Conservation (phyloP, 2,888 invertebrate genomes). For the Portevinia maculata region DNA sequence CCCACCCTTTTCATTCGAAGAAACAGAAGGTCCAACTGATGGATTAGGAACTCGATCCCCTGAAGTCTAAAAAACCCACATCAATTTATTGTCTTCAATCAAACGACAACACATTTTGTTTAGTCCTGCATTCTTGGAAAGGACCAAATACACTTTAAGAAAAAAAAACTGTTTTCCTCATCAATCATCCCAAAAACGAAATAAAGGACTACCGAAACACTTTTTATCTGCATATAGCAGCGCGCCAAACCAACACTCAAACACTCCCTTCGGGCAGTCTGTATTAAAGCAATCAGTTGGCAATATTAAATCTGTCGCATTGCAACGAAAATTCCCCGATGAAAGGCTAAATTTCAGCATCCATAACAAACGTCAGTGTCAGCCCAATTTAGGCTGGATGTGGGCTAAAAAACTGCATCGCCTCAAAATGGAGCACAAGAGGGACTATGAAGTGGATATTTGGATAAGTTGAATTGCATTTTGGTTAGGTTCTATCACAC, state of each 20-base stretch:
- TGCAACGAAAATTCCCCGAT: conserved; percentile 65
- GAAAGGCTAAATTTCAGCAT: conserved; percentile 59
- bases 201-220: no score
- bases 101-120: no score
- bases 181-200: no score
- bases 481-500: conserved; percentile 43
- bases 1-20: no score
- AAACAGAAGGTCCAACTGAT: no score
- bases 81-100: no score
- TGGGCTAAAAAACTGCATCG: conserved; percentile 1
- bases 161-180: no score
- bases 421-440: neutral
- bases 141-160: no score
- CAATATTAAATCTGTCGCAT: conserved; percentile 64
- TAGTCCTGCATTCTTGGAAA: no score
- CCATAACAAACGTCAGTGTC: conserved; percentile 63
- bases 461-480: conserved; percentile 32
- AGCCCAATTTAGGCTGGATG: conserved; percentile 29
- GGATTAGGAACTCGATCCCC: no score
- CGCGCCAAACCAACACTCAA: neutral
- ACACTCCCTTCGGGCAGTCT: conserved; percentile 34
- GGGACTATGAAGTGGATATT: neutral
- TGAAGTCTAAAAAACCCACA: no score
- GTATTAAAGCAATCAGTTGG: conserved; percentile 65
- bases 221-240: no score